Evolutionary conservation across 2,888 invertebrate species (phyloP).

Genomic region (Dinocampus coccinellae): DNA sequence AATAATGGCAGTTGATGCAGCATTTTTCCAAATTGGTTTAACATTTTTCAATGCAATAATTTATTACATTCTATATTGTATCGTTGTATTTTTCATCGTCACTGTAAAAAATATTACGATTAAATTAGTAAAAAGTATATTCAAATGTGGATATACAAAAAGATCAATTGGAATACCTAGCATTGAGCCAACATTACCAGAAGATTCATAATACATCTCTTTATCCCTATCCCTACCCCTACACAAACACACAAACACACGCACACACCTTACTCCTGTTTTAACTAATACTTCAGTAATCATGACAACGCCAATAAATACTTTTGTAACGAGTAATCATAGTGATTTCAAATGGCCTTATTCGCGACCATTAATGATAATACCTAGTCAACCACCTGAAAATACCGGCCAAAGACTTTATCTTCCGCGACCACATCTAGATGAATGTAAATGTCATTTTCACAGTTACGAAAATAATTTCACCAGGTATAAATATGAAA

Average conservation of each 20-base stretch:
- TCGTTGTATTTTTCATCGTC: slow-evolving; percentile 51
- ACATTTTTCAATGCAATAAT: slow-evolving; percentile 55
- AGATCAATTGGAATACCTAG: slow-evolving; percentile 33
- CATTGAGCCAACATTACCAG: slow-evolving; percentile 36
- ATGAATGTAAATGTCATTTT: slow-evolving; percentile 77
- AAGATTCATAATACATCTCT: slow-evolving; percentile 8
- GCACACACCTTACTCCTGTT: no score
- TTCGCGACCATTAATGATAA: slow-evolving; percentile 72
- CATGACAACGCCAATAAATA: slow-evolving; percentile 60
- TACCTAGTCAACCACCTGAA: slow-evolving; percentile 75
- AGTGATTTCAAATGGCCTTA: slow-evolving; percentile 76
- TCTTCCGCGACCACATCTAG: slow-evolving; percentile 73
- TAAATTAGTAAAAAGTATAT: slow-evolving; percentile 45
- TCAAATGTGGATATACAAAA: slow-evolving; percentile 29
- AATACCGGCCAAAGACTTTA: slow-evolving; percentile 70
- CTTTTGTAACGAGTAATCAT: slow-evolving; percentile 71
- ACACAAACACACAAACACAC: no score
- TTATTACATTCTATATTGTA: slow-evolving; percentile 58
- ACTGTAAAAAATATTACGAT: slow-evolving; percentile 46
- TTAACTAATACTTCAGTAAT: slow-evolving; percentile 14
- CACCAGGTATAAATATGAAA: slow-evolving; percentile 66
- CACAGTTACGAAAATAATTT: slow-evolving; percentile 75
- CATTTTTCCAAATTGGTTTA: slow-evolving; percentile 46
- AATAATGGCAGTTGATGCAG: slow-evolving; percentile 47
- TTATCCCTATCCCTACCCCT: not conserved